Conservation (phyloP, 2,888 invertebrate species). For the Campoplex capitator region DNA sequence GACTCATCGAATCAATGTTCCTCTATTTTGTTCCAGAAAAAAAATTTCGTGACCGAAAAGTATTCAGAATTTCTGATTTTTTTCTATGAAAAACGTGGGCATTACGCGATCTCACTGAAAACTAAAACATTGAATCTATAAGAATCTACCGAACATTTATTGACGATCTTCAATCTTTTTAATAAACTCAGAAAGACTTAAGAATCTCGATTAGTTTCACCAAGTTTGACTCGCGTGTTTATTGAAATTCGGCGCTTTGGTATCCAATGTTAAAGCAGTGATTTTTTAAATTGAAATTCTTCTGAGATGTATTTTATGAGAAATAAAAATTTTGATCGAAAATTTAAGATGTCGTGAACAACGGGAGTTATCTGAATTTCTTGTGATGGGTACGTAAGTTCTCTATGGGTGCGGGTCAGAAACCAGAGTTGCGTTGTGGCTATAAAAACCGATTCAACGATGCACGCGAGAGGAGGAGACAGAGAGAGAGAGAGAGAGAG, state of each 20-base stretch:
- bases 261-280: neutral
- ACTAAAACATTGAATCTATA: neutral
- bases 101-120: neutral
- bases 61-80: neutral
- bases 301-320: neutral
- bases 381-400: neutral
- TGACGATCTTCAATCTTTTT: neutral
- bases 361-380: conserved; percentile 4
- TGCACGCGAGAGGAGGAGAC: conserved; percentile 24
- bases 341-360: neutral
- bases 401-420: conserved; percentile 14
- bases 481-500: conserved; percentile 11
- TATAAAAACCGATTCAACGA: conserved; percentile 39
- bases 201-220: neutral
- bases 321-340: conserved; percentile 14
- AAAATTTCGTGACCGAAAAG: neutral
- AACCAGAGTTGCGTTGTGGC: neutral
- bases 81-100: neutral
- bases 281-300: neutral
- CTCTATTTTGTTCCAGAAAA: neutral
- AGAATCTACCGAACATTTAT: neutral
- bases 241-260: neutral
- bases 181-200: neutral
- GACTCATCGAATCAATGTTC: neutral
- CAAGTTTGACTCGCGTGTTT: neutral